Percentiles rank a stretch among this genome's conserved stretches.
Conservation (phyloP, 1,140 invertebrate genomes). For the Zaprionus tsacasi region DNA sequence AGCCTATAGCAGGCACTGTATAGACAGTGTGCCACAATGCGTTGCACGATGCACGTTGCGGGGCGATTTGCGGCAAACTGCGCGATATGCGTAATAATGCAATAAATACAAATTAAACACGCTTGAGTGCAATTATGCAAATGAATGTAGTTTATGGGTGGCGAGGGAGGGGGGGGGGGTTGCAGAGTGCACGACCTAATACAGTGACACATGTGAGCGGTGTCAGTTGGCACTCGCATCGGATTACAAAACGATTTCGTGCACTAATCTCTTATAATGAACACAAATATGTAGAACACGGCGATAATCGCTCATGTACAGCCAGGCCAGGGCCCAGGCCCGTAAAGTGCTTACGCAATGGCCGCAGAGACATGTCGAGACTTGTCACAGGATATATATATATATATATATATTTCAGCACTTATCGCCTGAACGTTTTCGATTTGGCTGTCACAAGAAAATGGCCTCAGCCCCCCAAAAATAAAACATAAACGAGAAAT, state of each 20-base stretch:
- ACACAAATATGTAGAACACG: constrained; percentile 78
- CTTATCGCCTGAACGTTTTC: constrained; percentile 77
- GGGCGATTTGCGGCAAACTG: constrained; percentile 45
- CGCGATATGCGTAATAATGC: constrained; percentile 78
- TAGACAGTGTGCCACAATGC: not conserved
- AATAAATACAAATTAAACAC: constrained; percentile 83
- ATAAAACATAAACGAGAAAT: constrained; percentile 42
- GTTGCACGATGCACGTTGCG: constrained; percentile 6
- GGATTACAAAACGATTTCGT: constrained; percentile 77
- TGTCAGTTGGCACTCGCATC: constrained; percentile 34
- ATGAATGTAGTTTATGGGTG: constrained; percentile 72
- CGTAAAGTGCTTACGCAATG: constrained; percentile 69
- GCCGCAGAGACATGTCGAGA: constrained; percentile 14
- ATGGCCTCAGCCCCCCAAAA: constrained; percentile 14
- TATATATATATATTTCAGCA: constrained; percentile 53
- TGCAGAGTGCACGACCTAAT: constrained; percentile 21
- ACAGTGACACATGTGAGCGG: constrained; percentile 30
- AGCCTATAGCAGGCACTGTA: not conserved
- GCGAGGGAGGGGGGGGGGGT: not conserved
- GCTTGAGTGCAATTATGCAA: constrained; percentile 82
- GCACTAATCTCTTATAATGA: constrained; percentile 81
- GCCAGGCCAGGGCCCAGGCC: constrained; percentile 30
- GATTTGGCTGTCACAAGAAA: constrained; percentile 56
- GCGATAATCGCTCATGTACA: constrained; percentile 79
- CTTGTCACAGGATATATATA: constrained; percentile 49